These are phyloP conservation scores for Lamellibrachia luymesi DNA, from an alignment of 1,140 invertebrate genomes.

Conservation along the genomic window DNA sequence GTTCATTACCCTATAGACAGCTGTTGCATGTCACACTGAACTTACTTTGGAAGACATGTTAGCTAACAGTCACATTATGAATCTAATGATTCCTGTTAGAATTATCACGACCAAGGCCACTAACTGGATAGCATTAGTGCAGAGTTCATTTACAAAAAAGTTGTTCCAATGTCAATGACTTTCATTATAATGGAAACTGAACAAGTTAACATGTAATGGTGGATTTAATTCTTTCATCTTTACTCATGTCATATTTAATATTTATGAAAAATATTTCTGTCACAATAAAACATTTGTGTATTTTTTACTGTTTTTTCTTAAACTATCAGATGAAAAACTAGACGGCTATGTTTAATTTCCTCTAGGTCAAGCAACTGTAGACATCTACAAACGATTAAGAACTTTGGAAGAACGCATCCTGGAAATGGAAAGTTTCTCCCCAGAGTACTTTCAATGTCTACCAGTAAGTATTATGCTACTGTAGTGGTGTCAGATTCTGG, in stretches of 20 bases:
- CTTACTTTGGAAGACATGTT: too few species aligned
- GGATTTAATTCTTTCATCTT: too few species aligned
- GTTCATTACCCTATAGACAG: background rate
- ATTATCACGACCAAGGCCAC: too few species aligned
- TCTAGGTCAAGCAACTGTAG: background rate
- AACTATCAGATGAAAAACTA: background rate
- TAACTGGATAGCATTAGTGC: too few species aligned
- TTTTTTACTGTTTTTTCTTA: background rate
- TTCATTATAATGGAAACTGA: too few species aligned
- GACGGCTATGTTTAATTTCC: background rate
- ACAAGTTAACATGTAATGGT: too few species aligned
- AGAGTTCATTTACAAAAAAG: too few species aligned
- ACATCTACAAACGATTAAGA: background rate
- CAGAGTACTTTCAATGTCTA: background rate
- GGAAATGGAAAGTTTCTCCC: background rate
- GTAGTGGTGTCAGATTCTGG: background rate
- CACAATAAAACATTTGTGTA: background rate
- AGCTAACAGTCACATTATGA: too few species aligned
- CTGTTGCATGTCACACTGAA: background rate
- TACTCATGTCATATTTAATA: too few species aligned
- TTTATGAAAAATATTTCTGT: background rate
- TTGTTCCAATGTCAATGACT: too few species aligned
- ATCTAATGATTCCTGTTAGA: too few species aligned
- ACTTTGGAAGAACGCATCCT: background rate
- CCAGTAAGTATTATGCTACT: background rate